Conservation (phyloP, 1,140 invertebrate genomes). For the Bombus vancouverensis region DNA sequence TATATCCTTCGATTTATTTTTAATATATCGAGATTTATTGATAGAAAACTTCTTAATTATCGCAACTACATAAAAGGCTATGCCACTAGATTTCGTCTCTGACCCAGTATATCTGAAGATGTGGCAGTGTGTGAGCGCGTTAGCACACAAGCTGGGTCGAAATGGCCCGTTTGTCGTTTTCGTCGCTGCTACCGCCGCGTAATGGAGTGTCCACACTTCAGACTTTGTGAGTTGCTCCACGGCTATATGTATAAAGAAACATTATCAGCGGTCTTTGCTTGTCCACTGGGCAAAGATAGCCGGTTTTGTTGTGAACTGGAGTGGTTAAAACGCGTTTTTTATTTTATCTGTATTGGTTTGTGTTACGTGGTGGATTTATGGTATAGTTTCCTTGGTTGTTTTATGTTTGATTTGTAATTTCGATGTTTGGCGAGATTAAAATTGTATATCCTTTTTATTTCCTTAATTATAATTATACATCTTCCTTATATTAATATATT, state of each 20-base stretch:
- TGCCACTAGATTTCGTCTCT: too few relatives aligned
- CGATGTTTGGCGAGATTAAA: background rate
- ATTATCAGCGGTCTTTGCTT: constrained; percentile 15
- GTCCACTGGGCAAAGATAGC: background rate
- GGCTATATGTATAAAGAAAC: constrained; percentile 23
- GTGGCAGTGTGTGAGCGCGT: background rate
- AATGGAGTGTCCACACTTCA: constrained; percentile 67
- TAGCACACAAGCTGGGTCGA: background rate
- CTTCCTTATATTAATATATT: too few relatives aligned
- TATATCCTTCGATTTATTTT: background rate
- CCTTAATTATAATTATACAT: too few relatives aligned
- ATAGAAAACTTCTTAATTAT: too few relatives aligned
- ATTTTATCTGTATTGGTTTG: background rate
- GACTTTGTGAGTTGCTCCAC: constrained; percentile 17
- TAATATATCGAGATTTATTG: background rate
- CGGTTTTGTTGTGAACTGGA: background rate
- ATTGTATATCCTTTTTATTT: background rate
- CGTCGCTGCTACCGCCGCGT: constrained; percentile 63
- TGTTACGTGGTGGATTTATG: background rate
- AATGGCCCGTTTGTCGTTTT: constrained; percentile 44
- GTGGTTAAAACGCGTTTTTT: background rate
- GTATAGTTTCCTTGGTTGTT: background rate
- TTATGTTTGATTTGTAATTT: background rate
- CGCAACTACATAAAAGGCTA: too few relatives aligned
- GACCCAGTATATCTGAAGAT: constrained; percentile 1